Conservation (phyloP, 2,888 invertebrate genomes). For the Metallyticus violacea region DNA sequence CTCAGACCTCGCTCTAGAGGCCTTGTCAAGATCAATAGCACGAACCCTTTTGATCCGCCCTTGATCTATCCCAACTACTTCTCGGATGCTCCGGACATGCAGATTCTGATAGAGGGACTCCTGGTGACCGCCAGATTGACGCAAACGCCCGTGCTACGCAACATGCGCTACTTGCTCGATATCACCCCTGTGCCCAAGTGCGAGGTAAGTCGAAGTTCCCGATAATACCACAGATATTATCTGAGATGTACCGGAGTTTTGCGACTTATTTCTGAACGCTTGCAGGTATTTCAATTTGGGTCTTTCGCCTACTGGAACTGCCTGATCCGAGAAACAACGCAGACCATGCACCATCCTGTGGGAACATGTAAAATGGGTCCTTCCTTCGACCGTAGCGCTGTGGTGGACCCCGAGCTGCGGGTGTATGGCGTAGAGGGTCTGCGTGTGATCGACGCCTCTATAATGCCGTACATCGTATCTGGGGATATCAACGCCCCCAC, state of each 20-base stretch:
- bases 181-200: conserved; percentile 51
- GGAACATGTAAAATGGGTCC: conserved; percentile 45
- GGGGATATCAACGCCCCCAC: conserved; percentile 69
- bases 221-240: too few relatives aligned
- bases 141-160: conserved; percentile 38
- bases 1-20: conserved; percentile 64
- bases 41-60: conserved; percentile 72
- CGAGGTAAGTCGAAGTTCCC: conserved; percentile 36
- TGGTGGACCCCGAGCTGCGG: conserved; percentile 46
- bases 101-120: conserved; percentile 48
- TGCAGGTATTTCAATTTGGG: conserved; percentile 51
- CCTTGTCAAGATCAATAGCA: conserved; percentile 58
- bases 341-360: conserved; percentile 33
- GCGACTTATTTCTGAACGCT: too few relatives aligned
- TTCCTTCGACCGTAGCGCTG: conserved; percentile 42
- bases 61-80: conserved; percentile 70
- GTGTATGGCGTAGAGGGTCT: conserved; percentile 63
- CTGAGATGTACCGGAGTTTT: too few relatives aligned
- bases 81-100: conserved; percentile 47
- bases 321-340: conserved; percentile 47
- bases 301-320: conserved; percentile 69
- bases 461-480: conserved; percentile 63
- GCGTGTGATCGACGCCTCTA: conserved; percentile 66
- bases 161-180: conserved; percentile 38
- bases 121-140: conserved; percentile 23